A percentile compares a stretch with the other conserved stretches of the same genome.
These are phyloP conservation scores for Periparus ater DNA, from an alignment of 2,797 vertebrate species.

Conservation along the genomic window DNA sequence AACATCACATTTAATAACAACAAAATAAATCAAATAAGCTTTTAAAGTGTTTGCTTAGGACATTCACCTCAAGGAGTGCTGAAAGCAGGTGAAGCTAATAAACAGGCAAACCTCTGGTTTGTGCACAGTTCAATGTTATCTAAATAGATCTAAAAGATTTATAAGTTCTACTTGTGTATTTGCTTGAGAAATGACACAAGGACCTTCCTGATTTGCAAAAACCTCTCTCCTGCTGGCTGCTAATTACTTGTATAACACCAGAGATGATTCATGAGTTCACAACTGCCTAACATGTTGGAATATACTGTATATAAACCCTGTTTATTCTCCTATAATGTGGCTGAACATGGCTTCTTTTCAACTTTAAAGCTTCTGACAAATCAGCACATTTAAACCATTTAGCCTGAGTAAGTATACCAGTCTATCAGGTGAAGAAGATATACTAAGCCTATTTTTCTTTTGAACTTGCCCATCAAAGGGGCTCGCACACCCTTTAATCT, in stretches of 20 bases:
- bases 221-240: neutral
- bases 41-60: neutral
- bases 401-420: neutral
- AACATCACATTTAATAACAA: neutral
- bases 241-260: neutral
- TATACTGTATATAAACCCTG: neutral
- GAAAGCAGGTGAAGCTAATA: neutral
- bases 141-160: neutral
- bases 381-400: slow-evolving; percentile 33
- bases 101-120: neutral
- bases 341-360: neutral
- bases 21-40: neutral
- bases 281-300: neutral
- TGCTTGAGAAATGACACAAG: neutral
- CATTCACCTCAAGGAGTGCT: neutral
- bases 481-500: neutral
- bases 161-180: neutral
- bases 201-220: neutral
- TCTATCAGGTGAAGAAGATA: neutral
- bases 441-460: slow-evolving; percentile 30
- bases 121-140: neutral
- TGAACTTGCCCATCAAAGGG: slow-evolving; percentile 10
- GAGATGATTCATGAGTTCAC: neutral
- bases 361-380: neutral
- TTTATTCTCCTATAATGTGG: neutral